Percentiles rank a stretch among this genome's conserved stretches.
phyloP scores from a whole-genome alignment of 2,888 invertebrate genomes.

The Ochropleura leucogaster region DNA sequence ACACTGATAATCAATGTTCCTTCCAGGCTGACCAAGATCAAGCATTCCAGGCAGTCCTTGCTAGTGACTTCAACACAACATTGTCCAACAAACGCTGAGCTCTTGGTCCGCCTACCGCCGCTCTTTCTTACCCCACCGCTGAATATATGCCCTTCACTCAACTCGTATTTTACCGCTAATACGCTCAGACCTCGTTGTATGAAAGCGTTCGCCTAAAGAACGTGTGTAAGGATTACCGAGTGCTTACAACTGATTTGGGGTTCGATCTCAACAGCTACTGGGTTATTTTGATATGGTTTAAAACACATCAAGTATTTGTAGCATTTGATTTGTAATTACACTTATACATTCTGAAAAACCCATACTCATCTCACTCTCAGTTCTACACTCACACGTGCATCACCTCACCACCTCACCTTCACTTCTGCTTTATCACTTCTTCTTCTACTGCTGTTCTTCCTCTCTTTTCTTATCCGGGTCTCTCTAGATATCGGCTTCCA shows the following conservation, averaged over 20 bases:
- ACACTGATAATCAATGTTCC: not conserved
- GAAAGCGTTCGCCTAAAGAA: conserved; percentile 26
- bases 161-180: conserved; percentile 53
- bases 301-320: not conserved
- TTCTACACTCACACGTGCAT: too few relatives aligned
- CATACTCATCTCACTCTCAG: too few relatives aligned
- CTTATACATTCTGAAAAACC: too few relatives aligned
- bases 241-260: conserved; percentile 20
- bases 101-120: conserved; percentile 5
- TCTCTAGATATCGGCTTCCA: too few relatives aligned
- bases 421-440: too few relatives aligned
- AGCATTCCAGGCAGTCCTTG: not conserved
- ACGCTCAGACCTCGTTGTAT: conserved; percentile 34
- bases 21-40: not conserved
- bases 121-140: conserved; percentile 46
- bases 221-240: conserved; percentile 17
- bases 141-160: conserved; percentile 56
- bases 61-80: not conserved
- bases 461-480: too few relatives aligned
- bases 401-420: too few relatives aligned
- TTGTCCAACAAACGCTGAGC: not conserved
- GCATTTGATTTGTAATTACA: too few relatives aligned
- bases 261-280: not conserved
- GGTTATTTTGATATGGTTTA: not conserved
- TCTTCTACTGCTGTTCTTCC: too few relatives aligned